Evolutionary conservation across 2,797 vertebrate species (phyloP).

Genomic region (Schizothorax lantsangensis): DNA sequence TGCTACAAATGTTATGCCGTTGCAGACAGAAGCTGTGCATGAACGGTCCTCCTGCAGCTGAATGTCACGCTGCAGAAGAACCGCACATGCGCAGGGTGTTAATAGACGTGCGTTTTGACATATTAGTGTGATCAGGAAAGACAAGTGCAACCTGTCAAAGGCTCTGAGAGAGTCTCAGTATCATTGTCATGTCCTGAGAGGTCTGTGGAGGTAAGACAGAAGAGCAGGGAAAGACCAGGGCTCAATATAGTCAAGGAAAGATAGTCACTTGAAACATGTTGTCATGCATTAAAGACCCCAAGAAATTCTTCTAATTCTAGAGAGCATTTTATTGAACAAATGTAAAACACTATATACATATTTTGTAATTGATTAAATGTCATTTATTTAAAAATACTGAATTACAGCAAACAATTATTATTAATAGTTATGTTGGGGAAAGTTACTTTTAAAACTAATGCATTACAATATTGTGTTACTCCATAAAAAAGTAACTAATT

Average conservation of each 20-base stretch:
- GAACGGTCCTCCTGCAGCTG: slow-evolving; percentile 57
- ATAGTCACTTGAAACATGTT: slow-evolving; percentile 24
- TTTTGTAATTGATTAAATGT: background rate
- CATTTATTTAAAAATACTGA: background rate
- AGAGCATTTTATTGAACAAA: background rate
- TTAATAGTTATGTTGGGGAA: background rate
- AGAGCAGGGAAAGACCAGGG: slow-evolving; percentile 78
- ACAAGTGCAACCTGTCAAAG: slow-evolving; percentile 92
- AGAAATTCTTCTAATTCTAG: background rate
- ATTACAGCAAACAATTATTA: background rate
- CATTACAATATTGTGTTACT: too few species aligned
- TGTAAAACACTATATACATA: too few species aligned
- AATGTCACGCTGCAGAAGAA: slow-evolving; percentile 60
- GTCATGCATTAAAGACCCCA: slow-evolving; percentile 19
- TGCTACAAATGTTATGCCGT: slow-evolving; percentile 62
- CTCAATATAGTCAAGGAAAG: slow-evolving; percentile 60
- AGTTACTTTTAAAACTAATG: background rate
- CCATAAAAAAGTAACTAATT: too few species aligned
- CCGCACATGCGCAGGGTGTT: slow-evolving; percentile 47
- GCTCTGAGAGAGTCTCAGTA: slow-evolving; percentile 91
- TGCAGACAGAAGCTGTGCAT: slow-evolving; percentile 45
- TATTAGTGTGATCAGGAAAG: slow-evolving; percentile 75
- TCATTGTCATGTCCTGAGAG: slow-evolving; percentile 96
- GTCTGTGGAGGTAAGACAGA: slow-evolving; percentile 92
- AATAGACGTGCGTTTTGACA: slow-evolving; percentile 74